A percentile compares a stretch with the other conserved stretches of the same genome.
Evolutionary conservation across 2,888 invertebrate species (phyloP).

Genomic region (Trachelus troglodyta): DNA sequence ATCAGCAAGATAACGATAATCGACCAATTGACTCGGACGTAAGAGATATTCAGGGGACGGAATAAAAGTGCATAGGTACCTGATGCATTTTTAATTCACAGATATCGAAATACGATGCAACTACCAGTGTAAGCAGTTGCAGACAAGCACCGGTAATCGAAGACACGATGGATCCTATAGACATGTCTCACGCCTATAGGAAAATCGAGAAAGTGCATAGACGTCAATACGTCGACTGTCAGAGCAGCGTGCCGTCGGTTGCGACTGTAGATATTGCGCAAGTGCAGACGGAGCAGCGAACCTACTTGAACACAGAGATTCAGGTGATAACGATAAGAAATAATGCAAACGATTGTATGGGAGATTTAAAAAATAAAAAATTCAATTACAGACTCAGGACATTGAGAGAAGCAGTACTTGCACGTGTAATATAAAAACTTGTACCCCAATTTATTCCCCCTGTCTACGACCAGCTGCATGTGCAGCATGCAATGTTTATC

Average conservation of each 20-base stretch:
- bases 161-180: slow-evolving; percentile 12
- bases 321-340: slow-evolving; percentile 24
- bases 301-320: slow-evolving; percentile 23
- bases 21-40: background rate
- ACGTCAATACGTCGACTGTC: slow-evolving; percentile 41
- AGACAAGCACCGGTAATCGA: slow-evolving; percentile 22
- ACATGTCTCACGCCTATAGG: slow-evolving; percentile 17
- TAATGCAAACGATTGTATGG: background rate
- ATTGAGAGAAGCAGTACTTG: slow-evolving; percentile 43
- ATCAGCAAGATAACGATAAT: background rate
- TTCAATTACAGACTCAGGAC: slow-evolving; percentile 34
- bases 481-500: background rate
- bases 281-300: slow-evolving; percentile 39
- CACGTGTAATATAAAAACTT: slow-evolving; percentile 33
- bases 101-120: slow-evolving; percentile 32
- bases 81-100: slow-evolving; percentile 1
- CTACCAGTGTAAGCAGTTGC: slow-evolving; percentile 49
- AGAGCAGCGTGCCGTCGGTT: slow-evolving; percentile 31
- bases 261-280: slow-evolving; percentile 28
- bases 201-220: slow-evolving; percentile 34
- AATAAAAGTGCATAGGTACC: background rate
- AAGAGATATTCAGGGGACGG: background rate
- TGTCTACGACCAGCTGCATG: background rate
- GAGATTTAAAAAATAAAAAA: background rate
- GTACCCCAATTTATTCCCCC: slow-evolving; percentile 7